Conservation (phyloP, 2,888 invertebrate species). For the Drosophila sordidula region DNA sequence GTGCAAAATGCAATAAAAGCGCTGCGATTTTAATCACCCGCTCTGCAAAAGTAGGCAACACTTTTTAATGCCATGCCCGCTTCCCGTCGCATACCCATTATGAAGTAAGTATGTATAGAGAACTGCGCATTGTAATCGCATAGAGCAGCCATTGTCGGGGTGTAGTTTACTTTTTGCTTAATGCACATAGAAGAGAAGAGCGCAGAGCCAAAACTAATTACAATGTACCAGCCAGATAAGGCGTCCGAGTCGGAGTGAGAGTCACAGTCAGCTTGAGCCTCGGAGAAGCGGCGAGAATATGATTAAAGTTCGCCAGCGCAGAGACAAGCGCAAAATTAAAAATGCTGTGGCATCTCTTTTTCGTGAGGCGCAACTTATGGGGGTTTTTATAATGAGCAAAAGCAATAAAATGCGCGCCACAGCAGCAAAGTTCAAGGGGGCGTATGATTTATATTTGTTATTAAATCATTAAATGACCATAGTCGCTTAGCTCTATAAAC, state of each 20-base stretch:
- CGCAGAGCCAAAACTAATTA: slow-evolving; percentile 72
- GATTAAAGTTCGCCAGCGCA: slow-evolving; percentile 66
- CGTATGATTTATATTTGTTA: slow-evolving; percentile 76
- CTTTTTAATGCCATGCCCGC: slow-evolving; percentile 37
- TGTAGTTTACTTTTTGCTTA: slow-evolving; percentile 44
- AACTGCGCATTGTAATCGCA: slow-evolving; percentile 65
- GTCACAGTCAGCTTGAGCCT: slow-evolving; percentile 8
- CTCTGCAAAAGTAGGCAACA: slow-evolving; percentile 62
- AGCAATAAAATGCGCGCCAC: slow-evolving; percentile 67
- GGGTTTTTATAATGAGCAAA: slow-evolving; percentile 67
- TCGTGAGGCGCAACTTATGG: slow-evolving; percentile 48
- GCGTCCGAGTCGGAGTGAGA: slow-evolving; percentile 14
- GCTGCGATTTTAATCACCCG: slow-evolving; percentile 71
- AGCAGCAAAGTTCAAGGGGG: slow-evolving; percentile 51
- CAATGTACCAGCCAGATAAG: slow-evolving; percentile 62
- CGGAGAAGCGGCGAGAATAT: slow-evolving; percentile 57
- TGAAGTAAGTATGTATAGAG: slow-evolving; percentile 37
- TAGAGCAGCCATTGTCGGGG: slow-evolving; percentile 50
- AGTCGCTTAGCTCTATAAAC: slow-evolving; percentile 15
- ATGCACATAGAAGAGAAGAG: slow-evolving; percentile 37
- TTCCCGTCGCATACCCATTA: slow-evolving; percentile 13
- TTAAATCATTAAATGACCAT: slow-evolving; percentile 64
- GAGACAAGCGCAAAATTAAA: slow-evolving; percentile 72
- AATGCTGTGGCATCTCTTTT: slow-evolving; percentile 68
- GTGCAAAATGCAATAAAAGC: slow-evolving; percentile 74